Evolutionary conservation across 2,888 invertebrate species (phyloP), one percentile per base, ranked within the genome.

Genomic region (Antheraea yamamai): DNA sequence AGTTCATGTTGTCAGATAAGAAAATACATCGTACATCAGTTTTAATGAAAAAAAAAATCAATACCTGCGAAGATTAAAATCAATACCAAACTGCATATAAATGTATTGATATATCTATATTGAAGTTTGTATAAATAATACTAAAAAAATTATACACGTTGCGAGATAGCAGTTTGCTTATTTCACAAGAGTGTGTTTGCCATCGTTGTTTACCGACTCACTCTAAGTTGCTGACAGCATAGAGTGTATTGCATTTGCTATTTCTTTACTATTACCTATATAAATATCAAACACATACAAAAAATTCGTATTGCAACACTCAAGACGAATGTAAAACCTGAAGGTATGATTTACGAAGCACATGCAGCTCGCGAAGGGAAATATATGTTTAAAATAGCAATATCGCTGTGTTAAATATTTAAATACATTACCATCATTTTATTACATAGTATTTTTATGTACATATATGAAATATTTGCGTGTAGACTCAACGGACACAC

Each of bases 101-200:
- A 30, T 16, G 26, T 68, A 23, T 10, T 61, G n/a, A 61, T 61
- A 61, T 61, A 61, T 23, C 12, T 30, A 26, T 10, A 61, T 30
- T 30, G 7, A 12, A 66, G 16, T 66, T 66, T 66, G 20, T 30
- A 16, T 66, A 4, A 66, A 66, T 66, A 30, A 30, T 66, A 66
- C 30, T 30, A 66, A 66, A 66, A 47, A 26, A 66, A 16, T 26
- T 66, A 66, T 66, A 66, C 23, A 61, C 61, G 81, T 81, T 78
- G 79, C 80, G 82, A 84, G 85, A 84, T 84, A 82, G 85, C 84
- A 86, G 83, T 85, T 83, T 85, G 83, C 87, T 89, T 92, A 89
- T 91, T 90, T 91, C 23, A 87, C 89, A 81, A n/a, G 83, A 90
- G 87, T 84, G 79, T 83, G 90, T 91, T 89, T 89, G 88, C 88